Conservation (phyloP, 1,140 invertebrate species). For the Triops cancriformis region DNA sequence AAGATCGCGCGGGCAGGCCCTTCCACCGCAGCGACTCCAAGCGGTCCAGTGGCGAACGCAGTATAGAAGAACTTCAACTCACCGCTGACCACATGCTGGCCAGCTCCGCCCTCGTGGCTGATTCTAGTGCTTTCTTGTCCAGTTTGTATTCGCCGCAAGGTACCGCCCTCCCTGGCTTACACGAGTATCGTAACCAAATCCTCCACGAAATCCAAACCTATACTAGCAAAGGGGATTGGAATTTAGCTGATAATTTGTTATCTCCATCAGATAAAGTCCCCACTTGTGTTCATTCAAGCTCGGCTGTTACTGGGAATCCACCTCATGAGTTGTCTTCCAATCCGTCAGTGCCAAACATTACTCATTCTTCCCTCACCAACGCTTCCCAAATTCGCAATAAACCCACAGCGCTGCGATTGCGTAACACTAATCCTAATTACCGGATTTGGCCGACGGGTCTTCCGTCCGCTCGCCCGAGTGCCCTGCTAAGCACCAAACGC, state of each 20-base stretch:
- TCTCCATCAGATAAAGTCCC: not conserved
- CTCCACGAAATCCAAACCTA: slow-evolving; percentile 26
- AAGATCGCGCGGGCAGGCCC: not conserved
- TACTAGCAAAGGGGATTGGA: slow-evolving; percentile 27
- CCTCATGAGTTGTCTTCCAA: no score
- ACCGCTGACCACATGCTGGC: slow-evolving; percentile 29
- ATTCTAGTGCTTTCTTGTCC: slow-evolving; percentile 19
- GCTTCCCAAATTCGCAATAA: not conserved
- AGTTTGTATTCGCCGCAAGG: slow-evolving; percentile 24
- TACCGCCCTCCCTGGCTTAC: slow-evolving; percentile 22
- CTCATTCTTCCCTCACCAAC: not conserved
- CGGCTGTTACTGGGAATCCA: no score
- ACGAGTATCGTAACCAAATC: slow-evolving; percentile 25
- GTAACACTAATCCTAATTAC: not conserved
- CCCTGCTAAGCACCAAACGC: not conserved
- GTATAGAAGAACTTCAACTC: slow-evolving; percentile 32
- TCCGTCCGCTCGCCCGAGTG: not conserved
- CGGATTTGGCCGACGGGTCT: slow-evolving; percentile 22
- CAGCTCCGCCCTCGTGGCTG: not conserved
- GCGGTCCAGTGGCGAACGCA: slow-evolving; percentile 32
- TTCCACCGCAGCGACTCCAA: slow-evolving; percentile 30
- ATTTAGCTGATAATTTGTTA: slow-evolving; percentile 11
- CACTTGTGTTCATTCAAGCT: not conserved
- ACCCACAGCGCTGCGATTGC: not conserved
- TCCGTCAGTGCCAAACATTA: not conserved